These are phyloP conservation scores for Synanceia verrucosa DNA, from an alignment of 2,797 vertebrate species.

Conservation along the genomic window DNA sequence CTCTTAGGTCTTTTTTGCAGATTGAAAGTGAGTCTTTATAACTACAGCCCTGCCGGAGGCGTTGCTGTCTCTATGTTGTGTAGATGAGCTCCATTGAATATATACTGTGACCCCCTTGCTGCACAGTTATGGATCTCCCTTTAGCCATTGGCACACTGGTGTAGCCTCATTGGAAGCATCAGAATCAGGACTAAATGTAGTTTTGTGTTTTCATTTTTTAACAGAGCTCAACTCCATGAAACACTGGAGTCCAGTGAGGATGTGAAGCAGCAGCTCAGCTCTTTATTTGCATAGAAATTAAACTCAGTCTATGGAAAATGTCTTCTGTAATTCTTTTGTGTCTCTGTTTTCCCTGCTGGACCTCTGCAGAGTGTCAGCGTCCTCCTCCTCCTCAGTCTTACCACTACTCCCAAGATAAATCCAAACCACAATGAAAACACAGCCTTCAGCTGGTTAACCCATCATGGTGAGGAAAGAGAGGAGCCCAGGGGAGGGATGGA, in stretches of 20 bases:
- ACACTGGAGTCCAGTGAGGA: neutral
- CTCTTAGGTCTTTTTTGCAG: too few relatives aligned
- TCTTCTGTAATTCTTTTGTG: constrained; percentile 5
- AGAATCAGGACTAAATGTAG: neutral
- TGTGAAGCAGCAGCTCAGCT: too few relatives aligned
- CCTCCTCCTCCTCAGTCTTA: constrained; percentile 51
- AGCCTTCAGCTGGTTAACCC: constrained; percentile 65
- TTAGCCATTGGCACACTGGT: neutral
- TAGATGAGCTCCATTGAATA: too few relatives aligned
- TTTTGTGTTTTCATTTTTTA: neutral
- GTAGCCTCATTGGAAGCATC: neutral
- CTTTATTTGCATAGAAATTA: neutral
- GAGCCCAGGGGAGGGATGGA: constrained; percentile 55
- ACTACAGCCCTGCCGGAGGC: too few relatives aligned
- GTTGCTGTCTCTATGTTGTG: too few relatives aligned
- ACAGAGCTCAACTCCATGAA: neutral
- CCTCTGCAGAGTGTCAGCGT: constrained; percentile 19
- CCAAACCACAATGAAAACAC: constrained; percentile 54
- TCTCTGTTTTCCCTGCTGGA: constrained; percentile 32
- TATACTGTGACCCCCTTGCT: neutral
- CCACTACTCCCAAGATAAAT: constrained; percentile 58
- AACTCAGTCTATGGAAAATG: neutral
- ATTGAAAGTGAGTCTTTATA: too few relatives aligned
- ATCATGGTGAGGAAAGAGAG: constrained; percentile 29
- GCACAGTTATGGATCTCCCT: neutral